Evolutionary conservation across 2,113 vertebrate genomes (phyloP), one percentile per base, ranked within the genome.

Genomic region (Engystomops pustulosus): DNA sequence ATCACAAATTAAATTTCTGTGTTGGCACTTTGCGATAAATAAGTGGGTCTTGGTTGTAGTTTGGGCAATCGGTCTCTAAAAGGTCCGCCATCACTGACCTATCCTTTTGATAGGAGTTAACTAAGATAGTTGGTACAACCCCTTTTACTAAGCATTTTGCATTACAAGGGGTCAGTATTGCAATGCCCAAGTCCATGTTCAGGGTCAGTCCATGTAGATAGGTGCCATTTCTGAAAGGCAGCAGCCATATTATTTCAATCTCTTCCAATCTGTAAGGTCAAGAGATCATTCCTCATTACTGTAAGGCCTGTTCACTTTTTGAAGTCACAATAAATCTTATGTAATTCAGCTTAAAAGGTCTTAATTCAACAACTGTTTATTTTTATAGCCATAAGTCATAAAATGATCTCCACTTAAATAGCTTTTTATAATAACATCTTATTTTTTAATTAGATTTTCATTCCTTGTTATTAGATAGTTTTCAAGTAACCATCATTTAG

Each of bases 371-470:
- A 44, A 65, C 38, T 69, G 79, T 80, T 81, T 81, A 70, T 70
- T 81, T 53, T 81, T 20, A 58, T 78, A 58, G 12, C 20, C n/a
- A 0, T 38, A 55, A 47, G 47, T 34, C 36, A 67, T 45, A 80
- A 68, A 67, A 41, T 18, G 44, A 47, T 18, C 6, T 41, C 38
- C 15, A 6, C 27, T 17, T 27, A 83, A 71, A 76, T 23, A 49
- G 25, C 3, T 15, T 51, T 6, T 62, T 23, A 47, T 67, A 76
- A 75, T 74, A 34, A 25, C 27, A n/a, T 76, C 15, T 67, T 18
- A 76, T 36, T 25, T 74, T 82, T 76, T 83, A 60, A 76, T 82
- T 60, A 82, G 51, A 44, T 18, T 47, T 83, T 83, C n/a, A 60
- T 23, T 32, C 41, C 47, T 15, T 30, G 70, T 82, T 71, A 55